Evolutionary conservation across 2,888 invertebrate genomes (phyloP).

Genomic region (Hemistola chrysoprasaria): DNA sequence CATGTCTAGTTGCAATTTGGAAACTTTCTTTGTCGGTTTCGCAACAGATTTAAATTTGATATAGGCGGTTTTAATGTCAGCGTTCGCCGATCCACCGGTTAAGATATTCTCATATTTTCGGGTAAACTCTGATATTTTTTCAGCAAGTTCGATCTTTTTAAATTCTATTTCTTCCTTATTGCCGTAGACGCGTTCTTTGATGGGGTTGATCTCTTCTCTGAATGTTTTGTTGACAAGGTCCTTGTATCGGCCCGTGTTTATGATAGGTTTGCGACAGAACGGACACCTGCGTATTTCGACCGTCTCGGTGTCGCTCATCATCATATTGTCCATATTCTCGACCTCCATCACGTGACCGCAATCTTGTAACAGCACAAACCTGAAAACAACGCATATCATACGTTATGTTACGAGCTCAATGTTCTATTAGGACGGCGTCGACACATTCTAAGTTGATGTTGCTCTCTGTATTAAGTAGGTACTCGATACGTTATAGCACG

Average conservation of each 20-base stretch:
- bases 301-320: conserved; percentile 50
- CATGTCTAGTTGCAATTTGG: conserved; percentile 52
- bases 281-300: conserved; percentile 77
- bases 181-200: conserved; percentile 66
- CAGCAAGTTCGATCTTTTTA: conserved; percentile 32
- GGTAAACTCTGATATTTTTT: conserved; percentile 21
- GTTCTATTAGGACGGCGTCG: too few relatives aligned
- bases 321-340: conserved; percentile 65
- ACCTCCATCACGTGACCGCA: conserved; percentile 76
- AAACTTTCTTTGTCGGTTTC: conserved; percentile 35
- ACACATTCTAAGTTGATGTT: too few relatives aligned
- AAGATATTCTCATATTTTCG: conserved; percentile 15
- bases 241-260: conserved; percentile 81
- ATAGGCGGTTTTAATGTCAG: conserved; percentile 25
- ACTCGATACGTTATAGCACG: too few relatives aligned
- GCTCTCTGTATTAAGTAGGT: too few relatives aligned
- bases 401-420: too few relatives aligned
- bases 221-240: conserved; percentile 68
- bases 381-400: conserved; percentile 39
- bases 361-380: conserved; percentile 78
- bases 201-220: conserved; percentile 60
- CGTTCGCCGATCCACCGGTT: conserved; percentile 36
- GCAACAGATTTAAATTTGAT: conserved; percentile 20
- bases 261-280: conserved; percentile 81
- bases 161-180: conserved; percentile 37